Conservation (phyloP, 2,113 vertebrate genomes). For the Brienomyrus brachyistius region DNA sequence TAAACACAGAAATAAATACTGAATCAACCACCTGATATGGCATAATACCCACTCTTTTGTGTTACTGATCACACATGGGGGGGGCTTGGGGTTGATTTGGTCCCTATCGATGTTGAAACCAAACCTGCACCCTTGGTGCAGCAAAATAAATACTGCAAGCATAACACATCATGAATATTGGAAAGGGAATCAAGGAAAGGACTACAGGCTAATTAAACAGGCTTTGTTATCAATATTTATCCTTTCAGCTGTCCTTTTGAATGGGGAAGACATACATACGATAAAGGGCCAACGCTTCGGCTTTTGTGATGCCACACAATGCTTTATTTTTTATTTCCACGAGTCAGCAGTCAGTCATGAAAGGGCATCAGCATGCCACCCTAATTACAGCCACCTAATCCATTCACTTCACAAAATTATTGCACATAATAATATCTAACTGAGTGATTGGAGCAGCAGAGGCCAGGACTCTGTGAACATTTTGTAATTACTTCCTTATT, state of each 20-base stretch:
- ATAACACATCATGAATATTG: neutral
- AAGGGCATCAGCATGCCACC: constrained; percentile 23
- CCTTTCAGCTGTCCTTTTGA: neutral
- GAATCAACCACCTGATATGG: neutral
- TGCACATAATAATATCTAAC: constrained; percentile 42
- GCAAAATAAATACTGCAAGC: neutral
- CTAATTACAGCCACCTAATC: constrained; percentile 42
- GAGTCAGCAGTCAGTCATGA: constrained; percentile 28
- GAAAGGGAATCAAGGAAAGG: neutral
- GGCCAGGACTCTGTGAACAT: constrained; percentile 45
- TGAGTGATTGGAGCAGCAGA: constrained; percentile 48
- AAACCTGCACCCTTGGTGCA: neutral
- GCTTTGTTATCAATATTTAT: neutral
- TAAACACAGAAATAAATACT: neutral
- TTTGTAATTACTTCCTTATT: constrained; percentile 53
- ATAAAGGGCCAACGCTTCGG: neutral
- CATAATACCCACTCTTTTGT: neutral
- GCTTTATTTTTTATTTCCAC: neutral
- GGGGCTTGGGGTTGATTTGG: neutral
- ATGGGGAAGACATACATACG: neutral
- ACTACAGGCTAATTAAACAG: neutral
- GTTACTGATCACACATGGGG: neutral
- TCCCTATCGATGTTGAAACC: neutral
- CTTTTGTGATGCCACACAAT: neutral
- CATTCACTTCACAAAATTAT: constrained; percentile 39